Percentiles rank a stretch among this genome's conserved stretches.
Conservation (phyloP, 2,113 vertebrate species). For the Colinus virginianus region DNA sequence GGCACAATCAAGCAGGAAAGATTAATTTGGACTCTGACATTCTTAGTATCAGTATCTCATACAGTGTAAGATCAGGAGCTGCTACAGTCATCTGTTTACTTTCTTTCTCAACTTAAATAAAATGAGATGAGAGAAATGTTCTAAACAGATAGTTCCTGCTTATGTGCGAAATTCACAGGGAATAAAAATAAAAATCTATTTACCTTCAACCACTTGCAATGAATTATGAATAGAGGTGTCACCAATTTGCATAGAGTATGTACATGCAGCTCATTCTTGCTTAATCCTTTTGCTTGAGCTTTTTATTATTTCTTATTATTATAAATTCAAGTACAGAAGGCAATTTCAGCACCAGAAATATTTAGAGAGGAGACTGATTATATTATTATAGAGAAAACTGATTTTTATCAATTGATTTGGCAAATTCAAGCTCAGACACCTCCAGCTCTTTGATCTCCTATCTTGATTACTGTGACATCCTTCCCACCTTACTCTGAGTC, state of each 20-base stretch:
- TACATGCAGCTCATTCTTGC: slow-evolving; percentile 51
- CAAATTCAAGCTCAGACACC: slow-evolving; percentile 32
- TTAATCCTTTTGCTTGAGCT: slow-evolving; percentile 64
- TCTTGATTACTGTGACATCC: slow-evolving; percentile 54
- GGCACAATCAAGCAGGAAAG: not conserved
- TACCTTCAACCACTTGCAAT: slow-evolving; percentile 61
- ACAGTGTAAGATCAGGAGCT: not conserved
- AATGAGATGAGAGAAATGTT: slow-evolving; percentile 22
- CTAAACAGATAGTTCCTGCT: slow-evolving; percentile 27
- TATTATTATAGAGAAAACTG: slow-evolving; percentile 24
- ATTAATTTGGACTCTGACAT: not conserved
- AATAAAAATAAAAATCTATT: slow-evolving; percentile 76
- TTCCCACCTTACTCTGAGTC: not conserved
- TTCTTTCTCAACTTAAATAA: slow-evolving; percentile 45
- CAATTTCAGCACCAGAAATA: slow-evolving; percentile 47
- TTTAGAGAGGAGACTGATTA: slow-evolving; percentile 50
- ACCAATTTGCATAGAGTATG: slow-evolving; percentile 50
- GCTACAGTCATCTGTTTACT: slow-evolving; percentile 49
- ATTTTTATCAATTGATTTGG: slow-evolving; percentile 50
- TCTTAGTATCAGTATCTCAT: not conserved
- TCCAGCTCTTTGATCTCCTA: not conserved
- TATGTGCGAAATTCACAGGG: slow-evolving; percentile 50
- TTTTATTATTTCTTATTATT: slow-evolving; percentile 66
- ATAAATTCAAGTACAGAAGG: slow-evolving; percentile 53
- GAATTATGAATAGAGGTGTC: slow-evolving; percentile 69